Evolutionary conservation across 2,888 invertebrate genomes (phyloP).

Genomic region (Leptopilina syphax): DNA sequence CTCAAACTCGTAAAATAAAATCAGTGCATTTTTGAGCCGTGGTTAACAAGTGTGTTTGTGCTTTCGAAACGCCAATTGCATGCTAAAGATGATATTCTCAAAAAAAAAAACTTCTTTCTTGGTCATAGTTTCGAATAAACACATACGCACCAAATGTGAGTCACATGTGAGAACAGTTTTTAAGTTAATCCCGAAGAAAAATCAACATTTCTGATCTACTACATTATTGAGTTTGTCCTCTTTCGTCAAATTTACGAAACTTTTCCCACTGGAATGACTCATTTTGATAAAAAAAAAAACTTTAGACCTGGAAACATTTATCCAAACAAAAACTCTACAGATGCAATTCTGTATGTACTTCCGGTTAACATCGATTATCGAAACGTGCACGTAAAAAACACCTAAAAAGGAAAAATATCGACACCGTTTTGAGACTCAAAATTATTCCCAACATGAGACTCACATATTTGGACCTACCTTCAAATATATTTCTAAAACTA

Average conservation of each 20-base stretch:
- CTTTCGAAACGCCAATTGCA: slow-evolving; percentile 43
- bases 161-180: slow-evolving; percentile 63
- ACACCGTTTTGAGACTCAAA: not conserved
- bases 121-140: slow-evolving; percentile 43
- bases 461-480: slow-evolving; percentile 69
- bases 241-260: not conserved
- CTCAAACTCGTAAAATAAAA: slow-evolving; percentile 38
- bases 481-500: slow-evolving; percentile 71
- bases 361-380: slow-evolving; percentile 9
- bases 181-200: too few relatives aligned
- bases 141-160: slow-evolving; percentile 53
- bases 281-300: not conserved
- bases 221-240: too few relatives aligned
- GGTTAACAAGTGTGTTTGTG: slow-evolving; percentile 49
- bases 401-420: not conserved
- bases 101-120: too few relatives aligned
- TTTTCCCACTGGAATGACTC: slow-evolving; percentile 1
- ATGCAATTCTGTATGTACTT: not conserved
- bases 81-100: not conserved
- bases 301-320: not conserved
- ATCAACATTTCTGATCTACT: too few relatives aligned
- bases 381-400: slow-evolving; percentile 37
- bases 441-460: slow-evolving; percentile 55
- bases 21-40: slow-evolving; percentile 50
- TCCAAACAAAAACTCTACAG: not conserved